These are phyloP conservation scores for Babylonia areolata DNA, from an alignment of 1,140 invertebrate species.

Conservation along the genomic window DNA sequence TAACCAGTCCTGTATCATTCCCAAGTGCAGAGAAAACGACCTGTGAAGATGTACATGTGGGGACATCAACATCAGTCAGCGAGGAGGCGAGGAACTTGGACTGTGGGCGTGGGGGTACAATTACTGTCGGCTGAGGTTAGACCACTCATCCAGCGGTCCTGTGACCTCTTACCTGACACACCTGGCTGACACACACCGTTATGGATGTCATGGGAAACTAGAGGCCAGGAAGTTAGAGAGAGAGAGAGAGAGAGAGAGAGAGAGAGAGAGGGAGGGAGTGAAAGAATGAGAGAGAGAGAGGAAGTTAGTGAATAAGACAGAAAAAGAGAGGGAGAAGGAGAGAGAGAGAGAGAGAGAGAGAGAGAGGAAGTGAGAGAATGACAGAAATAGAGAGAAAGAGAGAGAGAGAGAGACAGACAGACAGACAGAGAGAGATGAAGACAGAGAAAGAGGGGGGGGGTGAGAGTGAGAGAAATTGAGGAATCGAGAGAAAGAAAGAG, in stretches of 20 bases:
- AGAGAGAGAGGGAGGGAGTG: slow-evolving; percentile 4
- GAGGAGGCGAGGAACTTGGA: background rate
- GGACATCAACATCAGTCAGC: slow-evolving; percentile 19
- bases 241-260: slow-evolving; percentile 5
- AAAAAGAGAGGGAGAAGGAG: slow-evolving; percentile 2
- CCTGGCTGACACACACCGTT: background rate
- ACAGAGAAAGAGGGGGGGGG: background rate
- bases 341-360: slow-evolving; percentile 15
- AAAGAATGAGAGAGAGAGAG: slow-evolving; percentile 4
- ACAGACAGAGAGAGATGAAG: background rate
- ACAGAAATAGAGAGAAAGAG: background rate
- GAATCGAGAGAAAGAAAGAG: too few species aligned
- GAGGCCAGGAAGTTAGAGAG: background rate
- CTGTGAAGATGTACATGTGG: too few species aligned
- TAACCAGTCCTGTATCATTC: too few species aligned
- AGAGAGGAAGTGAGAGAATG: background rate
- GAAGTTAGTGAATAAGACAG: background rate
- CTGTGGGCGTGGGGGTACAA: background rate
- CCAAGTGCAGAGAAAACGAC: too few species aligned
- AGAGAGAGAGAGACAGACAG: background rate
- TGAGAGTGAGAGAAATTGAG: too few species aligned
- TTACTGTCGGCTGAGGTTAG: background rate
- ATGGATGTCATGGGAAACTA: background rate
- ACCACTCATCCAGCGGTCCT: too few species aligned
- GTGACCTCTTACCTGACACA: background rate